These are phyloP conservation scores for Caretta caretta DNA, from an alignment of 2,113 vertebrate genomes.

Conservation along the genomic window DNA sequence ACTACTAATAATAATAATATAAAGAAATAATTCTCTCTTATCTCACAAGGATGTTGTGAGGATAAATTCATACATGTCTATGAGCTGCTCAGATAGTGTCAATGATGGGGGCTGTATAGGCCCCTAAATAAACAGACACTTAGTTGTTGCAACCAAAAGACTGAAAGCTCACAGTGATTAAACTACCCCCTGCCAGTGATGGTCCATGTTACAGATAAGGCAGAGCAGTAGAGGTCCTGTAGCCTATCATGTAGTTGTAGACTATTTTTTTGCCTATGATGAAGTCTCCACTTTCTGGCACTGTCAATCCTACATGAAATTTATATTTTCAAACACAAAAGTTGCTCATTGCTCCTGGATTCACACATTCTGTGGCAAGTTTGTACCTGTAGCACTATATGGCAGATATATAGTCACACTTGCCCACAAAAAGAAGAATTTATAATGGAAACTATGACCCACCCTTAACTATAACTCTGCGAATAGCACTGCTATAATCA, in stretches of 20 bases:
- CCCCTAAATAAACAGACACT: not conserved
- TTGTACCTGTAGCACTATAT: constrained; percentile 47
- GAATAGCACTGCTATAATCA: constrained; percentile 15
- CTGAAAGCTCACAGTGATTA: not conserved
- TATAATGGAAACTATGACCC: constrained; percentile 42
- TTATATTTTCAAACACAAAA: not conserved
- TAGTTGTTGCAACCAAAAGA: not conserved
- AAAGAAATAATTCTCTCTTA: not conserved
- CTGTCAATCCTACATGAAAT: not conserved
- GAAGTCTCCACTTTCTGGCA: not conserved
- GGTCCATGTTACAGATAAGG: not conserved
- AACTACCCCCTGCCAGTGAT: rapidly evolving
- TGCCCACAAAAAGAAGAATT: constrained; percentile 13
- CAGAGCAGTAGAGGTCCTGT: not conserved
- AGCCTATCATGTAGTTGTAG: not conserved
- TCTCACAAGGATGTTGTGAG: not conserved
- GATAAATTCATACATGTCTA: not conserved
- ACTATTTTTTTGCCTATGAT: not conserved
- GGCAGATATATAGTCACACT: not conserved
- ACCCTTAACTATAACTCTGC: constrained; percentile 4
- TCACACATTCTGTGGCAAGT: constrained; percentile 4
- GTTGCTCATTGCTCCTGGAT: not conserved
- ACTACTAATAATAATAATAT: not conserved
- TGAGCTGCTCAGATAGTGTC: not conserved
- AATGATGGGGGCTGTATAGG: not conserved